Percentiles rank a stretch among this genome's conserved stretches.
Evolutionary conservation across 2,888 invertebrate species (phyloP).

Genomic region (Dicyrtomina minuta): DNA sequence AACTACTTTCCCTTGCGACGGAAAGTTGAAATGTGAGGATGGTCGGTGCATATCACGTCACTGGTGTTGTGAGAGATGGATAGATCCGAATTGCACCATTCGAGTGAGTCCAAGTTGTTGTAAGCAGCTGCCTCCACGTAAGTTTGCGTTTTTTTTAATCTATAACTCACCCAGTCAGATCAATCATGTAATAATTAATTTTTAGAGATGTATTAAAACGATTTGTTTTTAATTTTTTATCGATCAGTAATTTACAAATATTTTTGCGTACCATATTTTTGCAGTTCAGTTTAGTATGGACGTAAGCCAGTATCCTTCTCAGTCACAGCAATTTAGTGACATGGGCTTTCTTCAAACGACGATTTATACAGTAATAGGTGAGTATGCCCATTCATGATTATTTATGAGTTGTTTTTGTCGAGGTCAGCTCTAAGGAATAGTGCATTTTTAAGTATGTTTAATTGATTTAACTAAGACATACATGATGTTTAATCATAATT

Average conservation of each 20-base stretch:
- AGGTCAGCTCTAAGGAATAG: too few relatives aligned
- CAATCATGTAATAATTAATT: too few relatives aligned
- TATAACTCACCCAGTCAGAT: too few relatives aligned
- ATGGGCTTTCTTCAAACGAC: slow-evolving; percentile 58
- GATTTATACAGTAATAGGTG: slow-evolving; percentile 58
- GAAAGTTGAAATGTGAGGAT: slow-evolving; percentile 56
- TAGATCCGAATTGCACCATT: slow-evolving; percentile 58
- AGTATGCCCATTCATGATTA: too few relatives aligned
- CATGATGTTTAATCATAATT: too few relatives aligned
- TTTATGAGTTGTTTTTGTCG: too few relatives aligned
- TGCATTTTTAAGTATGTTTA: too few relatives aligned
- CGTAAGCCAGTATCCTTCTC: slow-evolving; percentile 47
- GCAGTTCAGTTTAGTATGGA: slow-evolving; percentile 34
- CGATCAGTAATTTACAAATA: background rate
- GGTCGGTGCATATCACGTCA: slow-evolving; percentile 61
- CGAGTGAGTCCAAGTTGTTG: slow-evolving; percentile 59
- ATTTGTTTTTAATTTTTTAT: slow-evolving; percentile 1
- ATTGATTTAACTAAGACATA: too few relatives aligned
- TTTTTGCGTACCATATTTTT: background rate
- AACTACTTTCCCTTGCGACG: slow-evolving; percentile 54
- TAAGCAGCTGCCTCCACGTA: slow-evolving; percentile 50
- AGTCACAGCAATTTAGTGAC: slow-evolving; percentile 55
- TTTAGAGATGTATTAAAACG: too few relatives aligned
- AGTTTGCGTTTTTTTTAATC: slow-evolving; percentile 1
- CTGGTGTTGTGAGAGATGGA: slow-evolving; percentile 59